A percentile compares a stretch with the other conserved stretches of the same genome.
Evolutionary conservation across 2,888 invertebrate species (phyloP).

Genomic region (Gisinianus flammeolus): DNA sequence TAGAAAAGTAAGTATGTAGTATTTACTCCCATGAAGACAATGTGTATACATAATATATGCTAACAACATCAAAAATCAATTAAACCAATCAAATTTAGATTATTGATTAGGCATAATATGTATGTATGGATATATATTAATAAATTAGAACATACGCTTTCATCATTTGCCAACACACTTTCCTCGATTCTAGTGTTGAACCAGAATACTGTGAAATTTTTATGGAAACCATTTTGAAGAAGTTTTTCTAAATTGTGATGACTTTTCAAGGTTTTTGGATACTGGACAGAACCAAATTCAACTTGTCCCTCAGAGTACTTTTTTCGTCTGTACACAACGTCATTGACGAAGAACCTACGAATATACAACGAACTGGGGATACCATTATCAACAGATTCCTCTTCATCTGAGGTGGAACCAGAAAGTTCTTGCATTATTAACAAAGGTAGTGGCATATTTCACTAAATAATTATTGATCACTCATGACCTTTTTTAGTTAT

Average conservation of each 20-base stretch:
- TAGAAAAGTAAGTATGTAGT: background rate
- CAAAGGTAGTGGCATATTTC: background rate
- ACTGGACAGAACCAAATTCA: background rate
- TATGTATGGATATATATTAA: too few species aligned
- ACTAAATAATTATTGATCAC: too few species aligned
- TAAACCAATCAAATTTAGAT: background rate
- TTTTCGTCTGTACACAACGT: slow-evolving; percentile 1
- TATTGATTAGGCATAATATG: too few species aligned
- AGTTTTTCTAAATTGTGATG: background rate
- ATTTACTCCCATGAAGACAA: background rate
- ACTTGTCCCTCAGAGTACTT: too few species aligned
- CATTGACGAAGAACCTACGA: background rate
- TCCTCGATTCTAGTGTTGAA: background rate
- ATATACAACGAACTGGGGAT: too few species aligned
- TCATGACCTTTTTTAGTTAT: too few species aligned
- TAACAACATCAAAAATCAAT: background rate
- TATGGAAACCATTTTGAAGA: background rate
- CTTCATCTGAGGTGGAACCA: background rate
- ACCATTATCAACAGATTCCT: background rate
- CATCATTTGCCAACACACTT: background rate
- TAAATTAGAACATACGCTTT: too few species aligned
- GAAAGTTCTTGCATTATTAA: background rate
- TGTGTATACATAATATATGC: background rate
- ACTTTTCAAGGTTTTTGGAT: background rate
- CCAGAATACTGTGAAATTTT: background rate